A percentile compares a stretch with the other conserved stretches of the same genome.
phyloP scores from a whole-genome alignment of 2,113 vertebrate genomes.

The Prochilodus magdalenae region DNA sequence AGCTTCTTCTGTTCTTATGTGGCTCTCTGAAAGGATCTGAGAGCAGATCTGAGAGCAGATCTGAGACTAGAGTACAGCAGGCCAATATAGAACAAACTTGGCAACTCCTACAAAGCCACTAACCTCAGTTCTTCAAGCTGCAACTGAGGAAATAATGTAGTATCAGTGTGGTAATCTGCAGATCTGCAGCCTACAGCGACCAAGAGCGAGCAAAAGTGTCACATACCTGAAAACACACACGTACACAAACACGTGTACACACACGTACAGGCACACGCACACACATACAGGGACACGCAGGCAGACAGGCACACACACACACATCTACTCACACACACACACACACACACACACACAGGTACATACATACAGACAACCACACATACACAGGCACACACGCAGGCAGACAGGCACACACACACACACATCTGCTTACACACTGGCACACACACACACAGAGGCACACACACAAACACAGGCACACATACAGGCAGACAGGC shows the following conservation, averaged over 20 bases:
- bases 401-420: too few species aligned
- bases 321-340: conserved; percentile 9
- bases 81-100: background rate
- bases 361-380: conserved; percentile 14
- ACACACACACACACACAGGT: conserved; percentile 10
- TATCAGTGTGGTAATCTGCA: too few species aligned
- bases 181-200: too few species aligned
- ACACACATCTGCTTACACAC: conserved; percentile 7
- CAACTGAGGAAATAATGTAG: too few species aligned
- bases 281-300: conserved; percentile 31
- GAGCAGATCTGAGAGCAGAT: too few species aligned
- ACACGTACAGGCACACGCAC: conserved; percentile 11
- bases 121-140: conserved; percentile 17
- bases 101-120: conserved; percentile 7
- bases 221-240: background rate
- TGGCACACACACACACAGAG: too few species aligned
- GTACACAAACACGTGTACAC: conserved; percentile 16
- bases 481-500: conserved; percentile 7
- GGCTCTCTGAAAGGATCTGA: background rate
- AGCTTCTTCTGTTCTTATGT: background rate
- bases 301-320: conserved; percentile 28
- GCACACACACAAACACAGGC: conserved; percentile 21
- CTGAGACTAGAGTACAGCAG: background rate
- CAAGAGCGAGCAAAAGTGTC: too few species aligned
- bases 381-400: conserved; percentile 20